Evolutionary conservation across 2,797 vertebrate species (phyloP).

Genomic region (Saguinus oedipus): DNA sequence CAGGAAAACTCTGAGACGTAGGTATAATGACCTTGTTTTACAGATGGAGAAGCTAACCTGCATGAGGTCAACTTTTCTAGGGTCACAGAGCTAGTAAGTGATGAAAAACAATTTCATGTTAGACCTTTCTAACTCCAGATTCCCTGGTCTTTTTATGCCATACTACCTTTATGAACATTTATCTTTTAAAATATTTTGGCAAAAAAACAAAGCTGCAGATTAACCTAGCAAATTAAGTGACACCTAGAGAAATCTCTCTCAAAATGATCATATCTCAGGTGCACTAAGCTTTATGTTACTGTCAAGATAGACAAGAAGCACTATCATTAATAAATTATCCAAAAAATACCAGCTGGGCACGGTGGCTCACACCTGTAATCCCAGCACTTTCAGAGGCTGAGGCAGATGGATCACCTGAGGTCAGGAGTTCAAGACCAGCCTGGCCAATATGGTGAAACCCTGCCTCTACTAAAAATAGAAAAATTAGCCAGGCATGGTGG

Average conservation of each 20-base stretch:
- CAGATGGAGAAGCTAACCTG: neutral
- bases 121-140: neutral
- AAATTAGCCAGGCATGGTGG: too few relatives aligned
- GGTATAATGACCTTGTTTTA: conserved; percentile 17
- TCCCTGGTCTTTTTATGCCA: neutral
- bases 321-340: neutral
- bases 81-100: neutral
- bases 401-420: too few relatives aligned
- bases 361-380: too few relatives aligned
- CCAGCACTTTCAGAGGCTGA: too few relatives aligned
- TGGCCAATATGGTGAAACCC: too few relatives aligned
- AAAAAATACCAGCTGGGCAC: too few relatives aligned
- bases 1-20: neutral
- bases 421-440: too few relatives aligned
- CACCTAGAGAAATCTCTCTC: neutral
- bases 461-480: too few relatives aligned
- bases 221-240: neutral
- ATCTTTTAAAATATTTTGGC: neutral
- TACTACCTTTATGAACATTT: neutral
- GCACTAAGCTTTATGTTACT: neutral
- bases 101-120: neutral
- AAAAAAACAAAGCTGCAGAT: neutral
- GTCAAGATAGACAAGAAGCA: neutral
- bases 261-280: neutral
- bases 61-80: neutral